These are phyloP conservation scores for Steinernema khuongi DNA, from an alignment of 1,140 invertebrate species.

Conservation along the genomic window DNA sequence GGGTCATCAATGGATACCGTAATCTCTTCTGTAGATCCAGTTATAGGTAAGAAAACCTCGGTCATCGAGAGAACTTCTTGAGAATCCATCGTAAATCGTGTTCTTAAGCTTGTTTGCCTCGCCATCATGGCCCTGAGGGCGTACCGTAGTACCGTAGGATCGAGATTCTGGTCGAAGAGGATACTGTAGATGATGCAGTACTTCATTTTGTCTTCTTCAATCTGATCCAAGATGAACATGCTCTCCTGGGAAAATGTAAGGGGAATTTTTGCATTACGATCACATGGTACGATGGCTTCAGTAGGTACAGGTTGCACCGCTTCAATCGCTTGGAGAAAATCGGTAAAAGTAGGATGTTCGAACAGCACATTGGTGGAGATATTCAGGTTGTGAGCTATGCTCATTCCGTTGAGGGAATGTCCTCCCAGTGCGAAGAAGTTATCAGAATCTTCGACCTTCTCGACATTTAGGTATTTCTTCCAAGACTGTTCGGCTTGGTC, in stretches of 20 bases:
- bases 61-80: conserved; percentile 43
- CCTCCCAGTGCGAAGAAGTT: conserved; percentile 50
- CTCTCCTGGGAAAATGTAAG: conserved; percentile 47
- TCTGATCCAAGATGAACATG: conserved; percentile 44
- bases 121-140: conserved; percentile 34
- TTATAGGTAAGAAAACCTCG: conserved; percentile 27
- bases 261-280: conserved; percentile 18
- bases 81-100: conserved; percentile 26
- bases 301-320: neutral
- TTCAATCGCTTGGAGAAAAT: conserved; percentile 7
- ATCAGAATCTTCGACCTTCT: neutral
- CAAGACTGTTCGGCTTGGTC: neutral
- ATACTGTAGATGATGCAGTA: conserved; percentile 52
- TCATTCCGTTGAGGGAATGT: conserved; percentile 48
- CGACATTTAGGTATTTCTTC: neutral
- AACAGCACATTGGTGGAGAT: conserved; percentile 32
- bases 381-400: conserved; percentile 43
- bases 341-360: conserved; percentile 33
- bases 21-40: neutral
- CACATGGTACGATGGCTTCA: neutral
- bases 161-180: conserved; percentile 22
- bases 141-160: conserved; percentile 1
- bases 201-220: conserved; percentile 26
- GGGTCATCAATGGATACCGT: neutral
- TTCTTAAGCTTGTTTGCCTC: conserved; percentile 41